Evolutionary conservation across 2,797 vertebrate species (phyloP), one percentile per base, ranked within the genome.

Genomic region (Novumbra hubbsi): DNA sequence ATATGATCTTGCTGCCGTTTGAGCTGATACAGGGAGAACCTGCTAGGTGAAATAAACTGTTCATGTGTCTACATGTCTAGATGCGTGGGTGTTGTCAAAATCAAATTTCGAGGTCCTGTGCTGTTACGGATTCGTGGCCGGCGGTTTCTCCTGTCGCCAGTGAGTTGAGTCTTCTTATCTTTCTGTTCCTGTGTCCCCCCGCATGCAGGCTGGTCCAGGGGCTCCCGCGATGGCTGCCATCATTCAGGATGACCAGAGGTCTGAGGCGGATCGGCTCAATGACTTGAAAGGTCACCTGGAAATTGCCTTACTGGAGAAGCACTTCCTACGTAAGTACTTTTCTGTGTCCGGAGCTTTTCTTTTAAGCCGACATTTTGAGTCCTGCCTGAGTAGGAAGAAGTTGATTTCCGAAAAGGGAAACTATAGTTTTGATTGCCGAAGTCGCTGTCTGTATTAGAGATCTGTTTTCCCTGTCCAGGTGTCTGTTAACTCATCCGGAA

Each of bases 221-320:
- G 89, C 91, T 62, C 88, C 95, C 81, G 80, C 88, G 76, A 95
- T 95, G 95, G 94, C 95, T 55, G 84, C 94, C 21, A 91, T 92
- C 76, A 88, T 96, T 70, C 94, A 94, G 82, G 97, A 99, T 76
- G 97, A 95, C 67, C 89, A 86, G 73, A 93, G 96, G 85, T 94
- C 94, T 0, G 97, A 99, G 50, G 89, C 87, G 16, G 96, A 96
- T 71, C 91, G 94, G 70, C 90, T 99, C 76, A 98, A 95, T 9
- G 98, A 99, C 87, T 94, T 99, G 88, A 98, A 99, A 93, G 97
- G 96, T 80, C 97, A 98, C 85, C 92, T 99, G 80, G 98, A 99
- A 92, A 96, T 99, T 16, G 96, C 98, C 84, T 92, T 99, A 89
- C 81, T 99, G 88, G 98, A 99, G 86, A 99, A 99, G 82, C 97